These are phyloP conservation scores for Paramuricea clavata DNA, from an alignment of 92 coral and sea anemone species.

Conservation along the genomic window DNA sequence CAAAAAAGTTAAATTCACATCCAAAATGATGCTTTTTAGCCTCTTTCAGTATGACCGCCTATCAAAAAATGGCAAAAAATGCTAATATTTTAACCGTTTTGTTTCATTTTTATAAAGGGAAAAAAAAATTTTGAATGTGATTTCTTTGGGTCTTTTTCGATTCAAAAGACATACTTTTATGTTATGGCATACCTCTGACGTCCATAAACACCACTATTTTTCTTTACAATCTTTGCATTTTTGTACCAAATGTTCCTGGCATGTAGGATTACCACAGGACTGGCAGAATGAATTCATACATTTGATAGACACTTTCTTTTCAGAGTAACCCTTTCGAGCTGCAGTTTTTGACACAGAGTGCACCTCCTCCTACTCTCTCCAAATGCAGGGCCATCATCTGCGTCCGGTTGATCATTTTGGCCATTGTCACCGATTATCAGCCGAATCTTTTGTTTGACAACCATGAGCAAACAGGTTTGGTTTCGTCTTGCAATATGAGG, in stretches of 20 bases:
- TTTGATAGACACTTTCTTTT: not conserved
- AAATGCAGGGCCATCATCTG: too few species aligned
- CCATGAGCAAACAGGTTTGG: too few species aligned
- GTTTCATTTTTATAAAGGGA: not conserved
- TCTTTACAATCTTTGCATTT: constrained; percentile 1
- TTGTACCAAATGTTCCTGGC: constrained; percentile 16
- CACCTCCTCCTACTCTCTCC: constrained; percentile 21
- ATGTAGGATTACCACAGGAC: too few species aligned
- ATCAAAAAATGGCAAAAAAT: too few species aligned
- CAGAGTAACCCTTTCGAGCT: not conserved
- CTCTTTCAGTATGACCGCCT: not conserved
- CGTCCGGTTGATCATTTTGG: not conserved
- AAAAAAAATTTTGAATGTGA: not conserved
- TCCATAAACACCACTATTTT: too few species aligned
- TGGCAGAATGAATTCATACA: not conserved
- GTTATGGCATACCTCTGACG: too few species aligned
- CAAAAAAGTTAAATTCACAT: too few species aligned
- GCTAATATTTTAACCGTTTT: not conserved
- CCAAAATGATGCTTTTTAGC: not conserved
- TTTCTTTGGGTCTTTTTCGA: not conserved
- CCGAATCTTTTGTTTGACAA: constrained; percentile 1
- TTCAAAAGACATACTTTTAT: too few species aligned
- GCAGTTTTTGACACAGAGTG: not conserved
- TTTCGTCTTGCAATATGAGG: too few species aligned
- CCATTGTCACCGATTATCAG: not conserved